Evolutionary conservation across 2,113 vertebrate species (phyloP), one percentile per base, ranked within the genome.

Genomic region (Blennius ocellaris): DNA sequence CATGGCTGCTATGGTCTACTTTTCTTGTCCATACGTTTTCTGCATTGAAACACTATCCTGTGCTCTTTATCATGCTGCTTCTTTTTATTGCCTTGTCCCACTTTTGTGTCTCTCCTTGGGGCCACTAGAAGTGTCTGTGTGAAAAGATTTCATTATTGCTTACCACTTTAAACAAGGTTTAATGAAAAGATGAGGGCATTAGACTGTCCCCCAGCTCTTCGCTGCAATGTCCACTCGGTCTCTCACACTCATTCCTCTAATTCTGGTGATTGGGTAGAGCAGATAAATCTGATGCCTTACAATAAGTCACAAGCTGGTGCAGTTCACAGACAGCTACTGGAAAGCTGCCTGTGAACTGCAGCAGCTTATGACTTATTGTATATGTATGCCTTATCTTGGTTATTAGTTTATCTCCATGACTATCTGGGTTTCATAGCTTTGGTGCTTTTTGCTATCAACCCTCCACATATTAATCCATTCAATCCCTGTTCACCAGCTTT

Each of bases 381-480:
- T 67, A 63, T 69, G 49, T 38, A 53, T 17, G 14, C 85, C 75
- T 82, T 89, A 91, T 92, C 89, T 50, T 53, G 60, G 83, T 85
- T 85, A 90, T 92, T 92, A 92, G 82, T 90, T 87, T 82, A 92
- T 92, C 88, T 83, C 44, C 76, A 67, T 88, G 83, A 89, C 88
- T 88, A 90, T 92, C 88, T 71, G 76, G 65, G 78, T 73, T 78
- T 83, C 76, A 73, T 65, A 50, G 76, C 68, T 66, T 68, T 47
- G 66, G 81, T 81, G 82, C 43, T 65, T 85, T 76, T 69, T 64
- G 21, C 68, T 65, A 75, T 85, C 78, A 68, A 57, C 52, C 80
- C 61, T 70, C 57, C 60, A 59, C 72, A 82, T 82, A 81, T 82
- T 76, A 85, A 89, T 88, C 86, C 62, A 78, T 80, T 55, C 43